Base-by-base conservation (phyloP, 2,888 invertebrate genomes). In the Tortrix viridana region DNA sequence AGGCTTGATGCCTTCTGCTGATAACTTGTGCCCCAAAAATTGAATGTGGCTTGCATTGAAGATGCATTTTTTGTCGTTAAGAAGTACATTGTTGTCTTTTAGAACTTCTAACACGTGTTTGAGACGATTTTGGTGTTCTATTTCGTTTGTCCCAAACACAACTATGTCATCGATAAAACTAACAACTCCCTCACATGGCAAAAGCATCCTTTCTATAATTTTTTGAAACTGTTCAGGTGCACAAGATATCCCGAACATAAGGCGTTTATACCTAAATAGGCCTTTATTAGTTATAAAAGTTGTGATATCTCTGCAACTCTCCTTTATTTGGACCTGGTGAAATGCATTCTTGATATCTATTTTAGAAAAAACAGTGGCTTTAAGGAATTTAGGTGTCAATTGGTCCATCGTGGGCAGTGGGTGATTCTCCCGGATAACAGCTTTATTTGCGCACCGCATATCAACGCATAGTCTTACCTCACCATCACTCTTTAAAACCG, bases 261-360 rank as follows among this genome's bases (percentile, higher is more conserved):
- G 43, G 3, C 43, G 22, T 18, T 54, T 54, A 26, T 54, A 54
- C 16, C 16, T 23, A 16, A 23, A 54, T 4, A 54, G 23, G 1
- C 54, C 54, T 16, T 23, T 20, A 9, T 7, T 18, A 2, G 49
- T 49, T 23, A 54, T 54, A n/a, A 54, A 54, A 12, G 54, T 54
- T 2, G 54, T 54, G 3, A 47, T 54, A 43, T 54, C 23, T 54
- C 23, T 20, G 5, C 23, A 43, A 14, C 26, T 12, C 12, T 43
- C 23, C 12, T 26, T 43, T 23, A 54, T 23, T 26, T 54, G 41
- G 2, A 53, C 19, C 14, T 54, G 54, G 12, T 54, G 67, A 38
- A 68, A 66, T 26, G 70, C 58, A 48, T 69, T 37, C 50, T 69
- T 66, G 0, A 70, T 53, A 32, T 70, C 70, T 1, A 69, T 18